phyloP scores from a whole-genome alignment of 2,797 vertebrate species.

The Eulemur rubriventer region DNA sequence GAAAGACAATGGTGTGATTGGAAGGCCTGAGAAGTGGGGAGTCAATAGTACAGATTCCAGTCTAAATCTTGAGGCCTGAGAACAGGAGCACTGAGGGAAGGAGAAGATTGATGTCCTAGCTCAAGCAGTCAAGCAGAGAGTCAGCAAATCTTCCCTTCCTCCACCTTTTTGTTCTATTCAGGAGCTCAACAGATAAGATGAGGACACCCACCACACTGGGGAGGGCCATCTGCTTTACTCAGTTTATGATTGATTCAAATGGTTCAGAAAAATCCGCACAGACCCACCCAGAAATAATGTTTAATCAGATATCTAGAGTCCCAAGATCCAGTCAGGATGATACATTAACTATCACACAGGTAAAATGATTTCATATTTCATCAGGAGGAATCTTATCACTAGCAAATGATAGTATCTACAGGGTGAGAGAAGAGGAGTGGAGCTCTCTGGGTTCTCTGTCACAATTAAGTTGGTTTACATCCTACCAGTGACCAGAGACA shows the following conservation, averaged over 20 bases:
- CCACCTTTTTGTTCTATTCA: background rate
- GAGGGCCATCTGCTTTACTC: background rate
- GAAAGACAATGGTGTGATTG: background rate
- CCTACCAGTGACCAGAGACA: background rate
- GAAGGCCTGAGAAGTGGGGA: background rate
- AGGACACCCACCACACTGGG: background rate
- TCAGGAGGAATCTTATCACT: background rate
- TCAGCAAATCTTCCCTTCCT: background rate
- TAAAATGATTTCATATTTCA: constrained; percentile 19
- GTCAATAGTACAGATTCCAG: background rate
- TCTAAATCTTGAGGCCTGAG: background rate
- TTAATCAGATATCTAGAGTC: background rate
- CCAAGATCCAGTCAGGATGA: background rate
- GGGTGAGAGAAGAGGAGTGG: background rate
- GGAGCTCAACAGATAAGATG: background rate
- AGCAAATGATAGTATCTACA: background rate
- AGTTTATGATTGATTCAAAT: background rate
- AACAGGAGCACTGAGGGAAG: background rate
- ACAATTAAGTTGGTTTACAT: background rate
- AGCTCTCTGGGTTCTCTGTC: background rate
- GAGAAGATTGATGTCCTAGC: background rate
- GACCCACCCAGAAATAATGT: background rate
- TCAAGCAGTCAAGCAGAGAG: background rate
- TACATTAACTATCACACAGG: background rate
- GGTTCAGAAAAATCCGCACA: background rate